Evolutionary conservation across 2,888 invertebrate species (phyloP), one percentile per base, ranked within the genome.

Genomic region (Prenolepis imparis): DNA sequence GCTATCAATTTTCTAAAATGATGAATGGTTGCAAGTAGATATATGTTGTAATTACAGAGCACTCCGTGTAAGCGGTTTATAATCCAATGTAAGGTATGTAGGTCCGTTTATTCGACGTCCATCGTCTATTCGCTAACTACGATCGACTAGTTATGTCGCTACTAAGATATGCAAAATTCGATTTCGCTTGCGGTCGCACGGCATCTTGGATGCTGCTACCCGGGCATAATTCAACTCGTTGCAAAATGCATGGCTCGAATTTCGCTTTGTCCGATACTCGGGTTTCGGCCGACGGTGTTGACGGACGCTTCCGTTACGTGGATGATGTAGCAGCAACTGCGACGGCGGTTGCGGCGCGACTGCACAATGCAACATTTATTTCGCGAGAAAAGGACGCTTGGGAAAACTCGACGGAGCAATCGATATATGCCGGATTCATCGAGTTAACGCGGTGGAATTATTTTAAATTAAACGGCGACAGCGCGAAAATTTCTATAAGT

Each of bases 91-190:
- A 41, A 41, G 41, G 18, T 55, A 52, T 52, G 36, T 18, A 52
- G 36, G 24, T 24, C 18, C n/a, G 55, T 55, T 41, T n/a, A 77
- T 66, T 5, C 39, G 11, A 75, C 12, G 28, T 77, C 39, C 66
- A 77, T 66, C 55, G 77, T 41, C 55, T 28, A 55, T 55, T 77
- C 41, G 77, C 28, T 39, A 1, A n/a, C 18, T 28, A 77, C 28
- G 66, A 77, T 57, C 67, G 77, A 55, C 28, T 67, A 77, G 67
- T 66, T 66, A 66, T n/a, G 4, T 39, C 39, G 15, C 41, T 77
- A 11, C 77, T 77, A 77, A 77, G 77, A 77, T 77, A 77, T 77
- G 77, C 67, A 77, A 77, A 77, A 77, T 77, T 77, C 77, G 77
- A 77, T 77, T 67, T 77, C 77, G 41, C 67, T 5, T 67, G 67